Conservation (phyloP, 2,888 invertebrate species). For the Lycophotia porphyrea region DNA sequence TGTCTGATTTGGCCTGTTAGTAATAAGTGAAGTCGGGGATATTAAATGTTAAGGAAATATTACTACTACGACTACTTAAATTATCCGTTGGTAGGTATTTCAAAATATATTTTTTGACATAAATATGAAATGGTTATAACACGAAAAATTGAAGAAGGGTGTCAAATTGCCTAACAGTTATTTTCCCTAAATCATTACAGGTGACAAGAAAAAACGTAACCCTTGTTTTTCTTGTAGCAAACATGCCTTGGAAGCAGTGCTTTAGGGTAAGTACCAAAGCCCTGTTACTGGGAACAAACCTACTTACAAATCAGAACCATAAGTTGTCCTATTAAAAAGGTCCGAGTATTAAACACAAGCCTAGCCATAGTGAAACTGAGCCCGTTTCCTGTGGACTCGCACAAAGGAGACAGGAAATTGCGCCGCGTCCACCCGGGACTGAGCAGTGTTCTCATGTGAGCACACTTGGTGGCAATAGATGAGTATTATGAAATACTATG, state of each 20-base stretch:
- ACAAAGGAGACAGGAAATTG: constrained; percentile 52
- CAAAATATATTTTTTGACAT: background rate
- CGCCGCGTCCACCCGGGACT: constrained; percentile 28
- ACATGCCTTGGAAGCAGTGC: background rate
- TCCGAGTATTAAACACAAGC: constrained; percentile 18
- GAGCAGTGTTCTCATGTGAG: background rate
- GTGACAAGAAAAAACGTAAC: background rate
- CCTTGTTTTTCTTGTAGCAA: background rate
- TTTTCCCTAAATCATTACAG: background rate
- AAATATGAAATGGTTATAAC: background rate
- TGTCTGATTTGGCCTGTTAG: background rate
- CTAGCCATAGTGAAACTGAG: constrained; percentile 44
- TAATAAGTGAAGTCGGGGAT: background rate
- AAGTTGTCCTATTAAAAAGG: constrained; percentile 47
- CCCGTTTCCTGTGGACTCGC: constrained; percentile 26
- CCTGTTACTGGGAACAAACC: background rate
- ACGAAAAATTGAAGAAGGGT: background rate
- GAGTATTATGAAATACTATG: background rate
- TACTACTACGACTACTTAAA: background rate
- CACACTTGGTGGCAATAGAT: constrained; percentile 29
- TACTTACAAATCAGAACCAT: constrained; percentile 15
- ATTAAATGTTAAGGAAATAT: background rate
- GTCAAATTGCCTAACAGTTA: background rate
- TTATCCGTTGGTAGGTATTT: background rate
- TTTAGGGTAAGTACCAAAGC: background rate